These are phyloP conservation scores for Cybosia mesomella DNA, from an alignment of 2,888 invertebrate genomes.

Conservation along the genomic window DNA sequence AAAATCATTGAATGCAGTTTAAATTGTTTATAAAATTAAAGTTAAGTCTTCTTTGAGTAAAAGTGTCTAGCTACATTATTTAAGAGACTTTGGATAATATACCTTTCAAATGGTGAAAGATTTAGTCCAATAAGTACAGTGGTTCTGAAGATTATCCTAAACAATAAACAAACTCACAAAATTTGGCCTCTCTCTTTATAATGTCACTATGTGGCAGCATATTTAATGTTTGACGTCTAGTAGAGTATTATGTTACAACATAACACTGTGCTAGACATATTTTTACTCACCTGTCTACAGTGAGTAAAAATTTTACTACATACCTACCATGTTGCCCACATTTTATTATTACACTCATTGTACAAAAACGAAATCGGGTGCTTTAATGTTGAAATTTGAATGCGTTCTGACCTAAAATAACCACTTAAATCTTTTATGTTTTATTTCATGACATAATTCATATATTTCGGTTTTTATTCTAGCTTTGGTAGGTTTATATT, in stretches of 20 bases:
- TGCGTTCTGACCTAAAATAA: conserved; percentile 27
- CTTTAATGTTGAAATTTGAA: conserved; percentile 26
- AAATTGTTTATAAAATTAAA: too few relatives aligned
- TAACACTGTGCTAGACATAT: too few relatives aligned
- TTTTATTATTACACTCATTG: conserved; percentile 9
- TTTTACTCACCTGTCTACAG: too few relatives aligned
- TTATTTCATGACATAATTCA: conserved; percentile 5
- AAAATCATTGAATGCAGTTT: too few relatives aligned
- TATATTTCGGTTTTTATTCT: conserved; percentile 1
- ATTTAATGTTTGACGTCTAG: not conserved
- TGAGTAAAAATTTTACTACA: not conserved
- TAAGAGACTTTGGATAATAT: too few relatives aligned
- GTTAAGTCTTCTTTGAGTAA: too few relatives aligned
- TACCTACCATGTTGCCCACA: not conserved
- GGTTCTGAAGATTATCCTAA: too few relatives aligned
- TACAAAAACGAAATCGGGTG: conserved; percentile 10
- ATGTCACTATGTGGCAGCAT: not conserved
- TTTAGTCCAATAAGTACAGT: too few relatives aligned
- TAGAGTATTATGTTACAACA: not conserved
- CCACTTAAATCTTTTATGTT: conserved; percentile 19
- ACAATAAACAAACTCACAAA: too few relatives aligned
- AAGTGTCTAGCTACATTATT: too few relatives aligned
- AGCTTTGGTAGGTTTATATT: not conserved
- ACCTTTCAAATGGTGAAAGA: too few relatives aligned
- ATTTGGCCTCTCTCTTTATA: too few relatives aligned